Percentiles rank a stretch among this genome's conserved stretches.
Conservation (phyloP, 2,113 vertebrate genomes). For the Platysteira castanea region DNA sequence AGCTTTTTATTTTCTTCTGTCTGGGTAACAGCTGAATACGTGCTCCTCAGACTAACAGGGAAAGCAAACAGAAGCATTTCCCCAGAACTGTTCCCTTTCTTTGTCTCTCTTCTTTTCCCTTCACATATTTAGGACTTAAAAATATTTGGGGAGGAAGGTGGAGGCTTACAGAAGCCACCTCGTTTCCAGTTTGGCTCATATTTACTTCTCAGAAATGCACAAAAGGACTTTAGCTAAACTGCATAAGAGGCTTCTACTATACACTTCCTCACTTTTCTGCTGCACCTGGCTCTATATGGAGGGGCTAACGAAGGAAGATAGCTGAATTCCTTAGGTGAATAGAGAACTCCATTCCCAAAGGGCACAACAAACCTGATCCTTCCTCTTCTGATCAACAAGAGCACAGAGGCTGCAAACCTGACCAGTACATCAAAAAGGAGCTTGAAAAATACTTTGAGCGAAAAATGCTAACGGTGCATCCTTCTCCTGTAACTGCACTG, state of each 20-base stretch:
- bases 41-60: not conserved
- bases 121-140: not conserved
- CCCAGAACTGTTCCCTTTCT: not conserved
- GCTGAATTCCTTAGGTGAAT: conserved; percentile 11
- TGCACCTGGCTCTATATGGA: not conserved
- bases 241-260: not conserved
- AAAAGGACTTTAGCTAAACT: not conserved
- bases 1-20: not conserved
- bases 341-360: not conserved
- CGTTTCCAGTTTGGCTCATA: not conserved
- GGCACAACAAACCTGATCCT: conserved; percentile 34
- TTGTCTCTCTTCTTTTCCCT: not conserved
- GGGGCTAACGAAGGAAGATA: not conserved
- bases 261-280: not conserved
- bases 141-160: not conserved
- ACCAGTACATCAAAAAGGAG: conserved; percentile 78
- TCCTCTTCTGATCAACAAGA: conserved; percentile 61
- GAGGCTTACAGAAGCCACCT: not conserved
- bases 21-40: not conserved
- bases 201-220: not conserved
- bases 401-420: conserved; percentile 71
- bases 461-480: conserved; percentile 82
- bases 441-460: conserved; percentile 78
- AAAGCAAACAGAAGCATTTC: not conserved
- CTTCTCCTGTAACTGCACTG: conserved; percentile 66